These are phyloP conservation scores for Meandrina meandrites DNA, from an alignment of 92 coral and sea anemone species.

Conservation along the genomic window DNA sequence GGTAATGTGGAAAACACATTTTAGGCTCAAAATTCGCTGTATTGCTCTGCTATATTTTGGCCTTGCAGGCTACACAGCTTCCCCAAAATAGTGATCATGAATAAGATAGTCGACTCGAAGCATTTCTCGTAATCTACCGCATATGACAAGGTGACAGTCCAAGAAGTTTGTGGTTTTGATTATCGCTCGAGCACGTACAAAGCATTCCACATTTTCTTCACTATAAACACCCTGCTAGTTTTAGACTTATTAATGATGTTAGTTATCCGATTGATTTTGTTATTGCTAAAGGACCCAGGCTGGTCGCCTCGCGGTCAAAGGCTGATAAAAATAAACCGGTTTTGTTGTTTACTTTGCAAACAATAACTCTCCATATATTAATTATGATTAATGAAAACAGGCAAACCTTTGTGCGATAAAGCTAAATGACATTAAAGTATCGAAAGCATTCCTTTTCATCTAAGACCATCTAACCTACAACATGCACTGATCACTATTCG, in stretches of 20 bases:
- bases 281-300: neutral
- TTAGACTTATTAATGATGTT: neutral
- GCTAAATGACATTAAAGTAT: neutral
- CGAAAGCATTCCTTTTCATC: neutral
- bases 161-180: slow-evolving; percentile 15
- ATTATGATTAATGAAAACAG: neutral
- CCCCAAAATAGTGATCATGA: slow-evolving; percentile 15
- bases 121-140: slow-evolving; percentile 4
- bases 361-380: neutral
- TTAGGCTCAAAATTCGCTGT: neutral
- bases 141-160: slow-evolving; percentile 6
- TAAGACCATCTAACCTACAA: neutral
- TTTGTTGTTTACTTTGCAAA: slow-evolving; percentile 10
- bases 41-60: neutral
- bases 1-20: slow-evolving; percentile 28
- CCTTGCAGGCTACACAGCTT: neutral
- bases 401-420: neutral
- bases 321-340: slow-evolving; percentile 7
- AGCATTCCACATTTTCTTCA: neutral
- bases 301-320: neutral
- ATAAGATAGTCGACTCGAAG: neutral
- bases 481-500: neutral
- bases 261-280: neutral
- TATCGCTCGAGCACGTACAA: neutral
- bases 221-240: neutral